Evolutionary conservation across 1,140 invertebrate genomes (phyloP), one percentile per base, ranked within the genome.

Genomic region (Phthorimaea operculella): DNA sequence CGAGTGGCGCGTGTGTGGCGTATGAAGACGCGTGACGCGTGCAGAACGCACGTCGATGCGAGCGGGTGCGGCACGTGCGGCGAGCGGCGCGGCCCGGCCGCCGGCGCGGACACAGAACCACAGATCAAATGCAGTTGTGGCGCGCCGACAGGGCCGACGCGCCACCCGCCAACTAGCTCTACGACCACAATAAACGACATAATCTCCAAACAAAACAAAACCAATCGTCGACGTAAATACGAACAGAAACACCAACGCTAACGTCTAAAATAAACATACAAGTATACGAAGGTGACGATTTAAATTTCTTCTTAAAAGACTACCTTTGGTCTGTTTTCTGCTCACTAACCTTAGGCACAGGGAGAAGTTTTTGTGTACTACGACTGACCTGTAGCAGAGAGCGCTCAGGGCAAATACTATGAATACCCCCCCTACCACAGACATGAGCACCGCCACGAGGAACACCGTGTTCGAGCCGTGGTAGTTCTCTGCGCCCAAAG

Each of bases 371-470:
- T 94, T 95, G 94, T 96, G 93, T 92, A 96, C 94, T 93, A 95
- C 94, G 90, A 96, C 94, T 94, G 93, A 96, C 94, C 96, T 96
- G 93, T 98, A 98, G 92, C 97, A 98, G 89, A 98, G 93, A 89
- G 96, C 96, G 91, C 97, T 94, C 89, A 97, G 91, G 88, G 96
- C 94, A 92, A 98, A 97, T 90, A 97, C 91, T 89, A 98, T 92
- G 91, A 98, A 97, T 89, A 98, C 95, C 89, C 95, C 95, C 89
- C 96, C 96, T 90, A 98, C 96, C 90, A 97, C 95, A 87, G 95
- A 96, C 90, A 97, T 97, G 89, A 98, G 93, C 88, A 96, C 95
- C 90, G 93, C 94, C 87, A 98, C 96, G 90, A 98, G 92, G 91
- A 95, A 94, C 88, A 96, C 93, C 88, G 94, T 96, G 91, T 95